phyloP scores from a whole-genome alignment of 2,113 vertebrate species.

The Notothenia rossii region DNA sequence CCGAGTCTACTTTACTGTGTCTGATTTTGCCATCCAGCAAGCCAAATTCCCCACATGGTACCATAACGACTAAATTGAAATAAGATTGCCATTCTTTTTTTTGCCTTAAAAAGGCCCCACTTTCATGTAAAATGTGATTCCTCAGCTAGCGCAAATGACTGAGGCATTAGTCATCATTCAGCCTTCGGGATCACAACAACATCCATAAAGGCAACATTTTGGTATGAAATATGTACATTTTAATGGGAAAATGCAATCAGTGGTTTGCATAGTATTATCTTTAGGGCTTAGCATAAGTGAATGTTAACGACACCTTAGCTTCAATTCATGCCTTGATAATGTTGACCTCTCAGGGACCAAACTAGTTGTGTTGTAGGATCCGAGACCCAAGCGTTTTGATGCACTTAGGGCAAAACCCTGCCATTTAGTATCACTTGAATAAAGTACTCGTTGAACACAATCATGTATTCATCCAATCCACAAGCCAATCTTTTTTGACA shows the following conservation, averaged over 20 bases:
- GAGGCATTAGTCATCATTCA: not conserved
- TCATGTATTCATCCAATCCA: not conserved
- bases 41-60: not conserved
- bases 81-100: not conserved
- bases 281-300: not conserved
- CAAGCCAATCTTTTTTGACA: no score
- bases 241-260: not conserved
- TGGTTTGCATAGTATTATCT: no score
- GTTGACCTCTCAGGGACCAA: not conserved
- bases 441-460: not conserved
- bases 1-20: not conserved
- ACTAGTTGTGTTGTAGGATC: not conserved
- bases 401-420: not conserved
- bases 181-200: not conserved
- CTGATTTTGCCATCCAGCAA: not conserved
- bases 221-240: not conserved
- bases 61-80: not conserved
- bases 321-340: not conserved
- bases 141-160: not conserved
- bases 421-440: constrained; percentile 17
- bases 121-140: not conserved
- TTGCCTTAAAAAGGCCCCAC: not conserved
- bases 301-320: not conserved
- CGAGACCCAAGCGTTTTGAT: not conserved
- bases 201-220: not conserved